These are phyloP conservation scores for Hydroisotoma schaefferi DNA, from an alignment of 2,888 invertebrate genomes.

Conservation along the genomic window DNA sequence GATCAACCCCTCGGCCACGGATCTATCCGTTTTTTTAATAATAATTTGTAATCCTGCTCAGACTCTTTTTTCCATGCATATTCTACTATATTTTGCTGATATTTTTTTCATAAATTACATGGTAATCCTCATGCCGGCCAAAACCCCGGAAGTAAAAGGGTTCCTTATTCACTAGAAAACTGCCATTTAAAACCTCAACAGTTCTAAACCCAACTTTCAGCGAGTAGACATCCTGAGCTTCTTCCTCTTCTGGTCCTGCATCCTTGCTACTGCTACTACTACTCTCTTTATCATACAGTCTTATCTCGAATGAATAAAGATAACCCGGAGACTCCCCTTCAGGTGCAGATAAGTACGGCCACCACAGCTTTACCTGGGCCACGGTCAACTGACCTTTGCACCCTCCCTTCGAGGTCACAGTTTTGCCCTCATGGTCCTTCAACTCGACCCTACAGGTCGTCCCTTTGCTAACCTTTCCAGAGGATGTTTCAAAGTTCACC, in stretches of 20 bases:
- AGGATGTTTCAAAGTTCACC: conserved; percentile 18
- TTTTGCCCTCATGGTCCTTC: conserved; percentile 23
- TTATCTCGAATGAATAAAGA: conserved; percentile 76
- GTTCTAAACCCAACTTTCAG: conserved; percentile 37
- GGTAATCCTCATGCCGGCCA: conserved; percentile 43
- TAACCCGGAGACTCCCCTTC: conserved; percentile 59
- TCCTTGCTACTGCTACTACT: neutral
- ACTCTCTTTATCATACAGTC: too few relatives aligned
- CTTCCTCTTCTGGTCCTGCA: neutral
- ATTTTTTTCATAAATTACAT: conserved; percentile 15
- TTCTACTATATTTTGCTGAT: neutral
- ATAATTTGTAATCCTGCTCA: neutral
- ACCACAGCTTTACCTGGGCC: conserved; percentile 76
- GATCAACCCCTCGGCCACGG: conserved; percentile 89
- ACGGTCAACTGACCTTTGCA: conserved; percentile 63
- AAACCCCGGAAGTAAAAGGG: conserved; percentile 42
- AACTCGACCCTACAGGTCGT: conserved; percentile 33
- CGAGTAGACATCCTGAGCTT: conserved; percentile 33
- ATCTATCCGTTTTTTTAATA: conserved; percentile 58
- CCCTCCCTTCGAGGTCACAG: conserved; percentile 18
- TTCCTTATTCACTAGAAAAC: conserved; percentile 33
- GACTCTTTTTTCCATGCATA: neutral
- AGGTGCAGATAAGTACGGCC: conserved; percentile 60
- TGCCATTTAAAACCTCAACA: conserved; percentile 21
- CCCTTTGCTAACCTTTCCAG: conserved; percentile 7